Evolutionary conservation across 2,888 invertebrate genomes (phyloP), one percentile per base, ranked within the genome.

Genomic region (Sphecodes monilicornis): DNA sequence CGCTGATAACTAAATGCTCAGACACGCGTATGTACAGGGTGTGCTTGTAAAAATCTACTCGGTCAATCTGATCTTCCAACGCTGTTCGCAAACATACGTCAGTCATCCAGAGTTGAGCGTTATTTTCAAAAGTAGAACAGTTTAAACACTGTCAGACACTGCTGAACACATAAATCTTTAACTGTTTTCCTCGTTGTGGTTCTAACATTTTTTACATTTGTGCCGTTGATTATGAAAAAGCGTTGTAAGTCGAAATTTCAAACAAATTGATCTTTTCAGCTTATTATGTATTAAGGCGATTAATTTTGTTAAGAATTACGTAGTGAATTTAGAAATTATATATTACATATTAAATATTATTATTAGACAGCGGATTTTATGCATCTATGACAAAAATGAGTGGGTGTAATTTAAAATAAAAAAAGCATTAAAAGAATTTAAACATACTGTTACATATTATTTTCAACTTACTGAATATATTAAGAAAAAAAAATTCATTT

Each of bases 1-100:
- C 76, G 60, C 50, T 85, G 86, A 90, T 90, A 90, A 89, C 77
- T 88, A 79, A 90, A 83, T 78, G 83, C 81, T 50, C 78, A n/a
- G 69, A 86, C 68, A 79, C 74, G 60, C 69, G 74, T 46, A 77
- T 80, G 79, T 75, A 83, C 41, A 78, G 85, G 82, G 86, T 85
- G 80, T 75, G 22, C 36, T 8, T 10, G 54, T 39, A 81, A 82
- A 71, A 82, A 73, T 39, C n/a, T 26, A 26, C 8, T 22, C 13
- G 6, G 32, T 22, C 64, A 64, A 64, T 64, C 64, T 32, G 64
- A 64, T 10, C 64, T 29, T 16, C 10, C 22, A 10, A 8, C 39
- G 26, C 10, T 10, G 8, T 4, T 26, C 10, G 22, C 10, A 18
- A 50, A 10, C 22, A 50, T 50, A 8, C 8, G 50, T 22, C 50